These are phyloP conservation scores for Napeogenes sylphis DNA, from an alignment of 2,888 invertebrate genomes.

Conservation along the genomic window DNA sequence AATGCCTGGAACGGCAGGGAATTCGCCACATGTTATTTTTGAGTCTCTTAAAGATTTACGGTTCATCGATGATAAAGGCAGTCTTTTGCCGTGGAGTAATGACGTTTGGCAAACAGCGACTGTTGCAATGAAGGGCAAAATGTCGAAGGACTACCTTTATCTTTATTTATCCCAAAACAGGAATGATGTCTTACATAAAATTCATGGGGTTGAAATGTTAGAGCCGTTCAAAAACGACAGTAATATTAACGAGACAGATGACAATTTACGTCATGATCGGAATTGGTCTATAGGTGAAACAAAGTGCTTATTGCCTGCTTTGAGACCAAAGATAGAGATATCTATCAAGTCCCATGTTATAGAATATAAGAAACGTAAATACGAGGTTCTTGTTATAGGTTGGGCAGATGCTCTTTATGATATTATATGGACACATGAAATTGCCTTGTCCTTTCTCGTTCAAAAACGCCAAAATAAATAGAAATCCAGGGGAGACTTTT, in stretches of 20 bases:
- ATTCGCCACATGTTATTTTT: background rate
- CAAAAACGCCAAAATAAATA: slow-evolving; percentile 9
- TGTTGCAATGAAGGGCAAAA: slow-evolving; percentile 6
- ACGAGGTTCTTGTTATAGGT: slow-evolving; percentile 9
- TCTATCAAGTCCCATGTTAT: background rate
- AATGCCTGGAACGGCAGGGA: slow-evolving; percentile 5
- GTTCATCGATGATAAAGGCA: slow-evolving; percentile 9
- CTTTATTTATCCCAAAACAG: slow-evolving; percentile 9
- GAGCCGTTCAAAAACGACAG: no score
- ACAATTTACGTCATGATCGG: no score
- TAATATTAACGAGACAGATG: no score
- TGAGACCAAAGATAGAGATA: background rate
- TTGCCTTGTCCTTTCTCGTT: slow-evolving; percentile 10
- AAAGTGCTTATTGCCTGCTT: no score
- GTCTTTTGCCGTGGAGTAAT: slow-evolving; percentile 10
- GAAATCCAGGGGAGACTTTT: slow-evolving; percentile 23
- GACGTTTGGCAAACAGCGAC: slow-evolving; percentile 8
- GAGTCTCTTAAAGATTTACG: background rate
- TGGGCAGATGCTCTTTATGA: slow-evolving; percentile 7
- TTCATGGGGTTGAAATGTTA: slow-evolving; percentile 4
- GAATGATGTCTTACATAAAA: slow-evolving; percentile 4
- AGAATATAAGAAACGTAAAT: slow-evolving; percentile 6
- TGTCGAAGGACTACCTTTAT: slow-evolving; percentile 8
- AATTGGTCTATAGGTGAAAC: no score
- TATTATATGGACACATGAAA: slow-evolving; percentile 8